Conservation (phyloP, 1,140 invertebrate genomes). For the Bombus superbus region DNA sequence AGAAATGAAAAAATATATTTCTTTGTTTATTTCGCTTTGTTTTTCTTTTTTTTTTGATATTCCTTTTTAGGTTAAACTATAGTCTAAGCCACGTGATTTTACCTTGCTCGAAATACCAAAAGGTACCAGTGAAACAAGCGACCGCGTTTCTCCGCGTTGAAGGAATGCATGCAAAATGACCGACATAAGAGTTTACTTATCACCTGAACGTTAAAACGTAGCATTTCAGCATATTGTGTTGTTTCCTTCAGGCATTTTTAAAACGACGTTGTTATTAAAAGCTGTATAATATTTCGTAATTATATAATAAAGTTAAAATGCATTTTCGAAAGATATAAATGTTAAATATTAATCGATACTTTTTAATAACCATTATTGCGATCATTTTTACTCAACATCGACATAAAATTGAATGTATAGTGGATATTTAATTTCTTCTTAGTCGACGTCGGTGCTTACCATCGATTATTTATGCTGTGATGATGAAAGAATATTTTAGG, state of each 20-base stretch:
- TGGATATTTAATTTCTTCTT: not conserved
- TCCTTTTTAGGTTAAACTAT: not conserved
- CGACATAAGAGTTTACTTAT: slow-evolving; percentile 4
- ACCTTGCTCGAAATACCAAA: not conserved
- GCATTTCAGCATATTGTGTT: not conserved
- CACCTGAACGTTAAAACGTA: not conserved
- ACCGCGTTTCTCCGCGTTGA: slow-evolving; percentile 34
- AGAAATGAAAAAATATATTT: too few relatives aligned
- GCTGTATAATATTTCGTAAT: not conserved
- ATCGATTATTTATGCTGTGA: not conserved
- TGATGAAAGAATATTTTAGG: slow-evolving; percentile 14
- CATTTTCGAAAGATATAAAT: not conserved
- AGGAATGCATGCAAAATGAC: slow-evolving; percentile 51
- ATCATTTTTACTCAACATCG: not conserved
- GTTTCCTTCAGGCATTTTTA: not conserved
- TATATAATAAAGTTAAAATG: not conserved
- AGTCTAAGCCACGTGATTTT: not conserved
- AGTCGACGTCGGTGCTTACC: not conserved
- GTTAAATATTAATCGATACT: not conserved
- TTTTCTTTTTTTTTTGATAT: not conserved
- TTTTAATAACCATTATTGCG: not conserved
- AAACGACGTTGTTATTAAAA: not conserved
- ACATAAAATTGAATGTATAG: not conserved
- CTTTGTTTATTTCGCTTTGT: too few relatives aligned
- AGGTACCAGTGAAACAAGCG: slow-evolving; percentile 28